Evolutionary conservation across 2,888 invertebrate species (phyloP).

Genomic region (Chrysotoxum bicinctum): DNA sequence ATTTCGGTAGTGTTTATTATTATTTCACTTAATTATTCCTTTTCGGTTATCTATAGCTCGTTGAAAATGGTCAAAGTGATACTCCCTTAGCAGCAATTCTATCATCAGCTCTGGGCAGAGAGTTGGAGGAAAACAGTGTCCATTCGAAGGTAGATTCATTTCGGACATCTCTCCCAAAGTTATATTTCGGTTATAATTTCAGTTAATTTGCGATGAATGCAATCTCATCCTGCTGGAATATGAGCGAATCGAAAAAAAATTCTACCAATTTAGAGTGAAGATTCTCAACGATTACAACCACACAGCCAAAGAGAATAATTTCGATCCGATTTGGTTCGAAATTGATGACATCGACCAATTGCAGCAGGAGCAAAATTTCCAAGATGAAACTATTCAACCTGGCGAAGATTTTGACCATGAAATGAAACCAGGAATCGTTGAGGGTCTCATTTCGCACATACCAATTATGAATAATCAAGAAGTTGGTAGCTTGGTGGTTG

Average conservation of each 20-base stretch:
- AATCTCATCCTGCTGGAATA: slow-evolving; percentile 85
- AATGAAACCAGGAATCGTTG: neutral
- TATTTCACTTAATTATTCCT: neutral
- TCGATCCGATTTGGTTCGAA: slow-evolving; percentile 68
- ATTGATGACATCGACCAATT: slow-evolving; percentile 33
- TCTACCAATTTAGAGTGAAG: slow-evolving; percentile 83
- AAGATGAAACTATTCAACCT: neutral
- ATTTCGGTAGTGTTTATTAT: neutral
- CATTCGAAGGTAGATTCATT: slow-evolving; percentile 82
- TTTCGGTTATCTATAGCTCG: slow-evolving; percentile 14
- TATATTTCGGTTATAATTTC: neutral
- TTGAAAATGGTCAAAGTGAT: slow-evolving; percentile 56
- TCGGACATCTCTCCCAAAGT: neutral
- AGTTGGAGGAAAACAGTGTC: slow-evolving; percentile 82
- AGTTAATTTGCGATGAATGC: slow-evolving; percentile 86
- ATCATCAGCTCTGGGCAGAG: slow-evolving; percentile 69
- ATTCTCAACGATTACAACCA: slow-evolving; percentile 83
- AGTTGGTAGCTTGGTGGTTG: slow-evolving; percentile 19
- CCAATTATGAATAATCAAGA: slow-evolving; percentile 32
- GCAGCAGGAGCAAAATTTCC: neutral
- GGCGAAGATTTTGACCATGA: neutral
- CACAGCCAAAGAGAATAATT: slow-evolving; percentile 79
- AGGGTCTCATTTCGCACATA: slow-evolving; percentile 26
- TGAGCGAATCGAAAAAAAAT: slow-evolving; percentile 84
- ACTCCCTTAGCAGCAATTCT: slow-evolving; percentile 63